Evolutionary conservation across 2,888 invertebrate genomes (phyloP).

Genomic region (Leptinotarsa rubiginosa): DNA sequence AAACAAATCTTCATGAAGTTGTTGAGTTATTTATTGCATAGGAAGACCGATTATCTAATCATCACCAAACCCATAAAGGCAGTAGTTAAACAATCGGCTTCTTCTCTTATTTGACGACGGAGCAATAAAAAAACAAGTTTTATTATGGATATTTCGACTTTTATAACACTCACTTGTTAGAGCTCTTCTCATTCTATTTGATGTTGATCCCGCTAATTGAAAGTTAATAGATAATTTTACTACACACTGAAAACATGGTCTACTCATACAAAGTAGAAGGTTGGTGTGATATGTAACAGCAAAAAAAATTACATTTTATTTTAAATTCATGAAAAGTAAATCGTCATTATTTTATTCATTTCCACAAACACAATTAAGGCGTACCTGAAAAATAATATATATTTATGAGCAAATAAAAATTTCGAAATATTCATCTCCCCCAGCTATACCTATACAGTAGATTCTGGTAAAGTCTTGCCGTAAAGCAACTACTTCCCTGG

Average conservation of each 20-base stretch:
- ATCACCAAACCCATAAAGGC: slow-evolving; percentile 44
- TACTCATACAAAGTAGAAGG: not conserved
- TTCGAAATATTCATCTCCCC: too few species aligned
- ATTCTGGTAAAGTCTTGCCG: too few species aligned
- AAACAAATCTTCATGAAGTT: slow-evolving; percentile 4
- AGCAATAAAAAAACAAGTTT: slow-evolving; percentile 30
- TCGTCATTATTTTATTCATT: too few species aligned
- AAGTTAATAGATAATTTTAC: slow-evolving; percentile 8
- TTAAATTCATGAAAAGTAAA: not conserved
- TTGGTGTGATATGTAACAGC: not conserved
- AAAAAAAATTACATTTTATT: not conserved
- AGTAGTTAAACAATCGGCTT: slow-evolving; percentile 45
- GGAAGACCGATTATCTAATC: slow-evolving; percentile 46
- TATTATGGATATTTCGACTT: slow-evolving; percentile 12
- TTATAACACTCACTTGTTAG: slow-evolving; percentile 20
- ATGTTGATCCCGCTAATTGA: slow-evolving; percentile 19
- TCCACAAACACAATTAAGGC: too few species aligned
- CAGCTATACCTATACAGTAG: too few species aligned
- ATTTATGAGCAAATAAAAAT: too few species aligned
- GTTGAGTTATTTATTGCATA: slow-evolving; percentile 15
- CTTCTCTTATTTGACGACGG: slow-evolving; percentile 39
- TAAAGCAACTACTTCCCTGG: too few species aligned
- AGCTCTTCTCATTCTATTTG: not conserved
- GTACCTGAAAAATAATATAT: too few species aligned
- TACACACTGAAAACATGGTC: not conserved